Percentiles rank a stretch among this genome's conserved stretches.
Conservation (phyloP, 2,113 vertebrate species). For the Echinops telfairi region DNA sequence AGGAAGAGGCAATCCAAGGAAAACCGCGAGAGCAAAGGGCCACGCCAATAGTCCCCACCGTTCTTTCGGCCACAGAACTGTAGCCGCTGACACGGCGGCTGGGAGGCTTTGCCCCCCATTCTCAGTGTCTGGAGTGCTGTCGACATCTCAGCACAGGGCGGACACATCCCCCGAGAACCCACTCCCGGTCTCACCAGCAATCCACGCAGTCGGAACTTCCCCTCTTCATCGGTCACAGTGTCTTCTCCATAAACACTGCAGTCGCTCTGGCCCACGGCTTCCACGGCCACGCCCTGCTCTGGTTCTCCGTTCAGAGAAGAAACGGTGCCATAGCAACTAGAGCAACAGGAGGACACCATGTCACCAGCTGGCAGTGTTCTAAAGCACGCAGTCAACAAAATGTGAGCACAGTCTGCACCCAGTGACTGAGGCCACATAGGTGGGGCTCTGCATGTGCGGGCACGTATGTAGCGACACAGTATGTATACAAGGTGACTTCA, state of each 20-base stretch:
- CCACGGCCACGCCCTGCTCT: slow-evolving; percentile 95
- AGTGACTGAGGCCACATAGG: no score
- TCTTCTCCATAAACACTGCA: slow-evolving; percentile 97
- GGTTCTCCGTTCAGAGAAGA: slow-evolving; percentile 97
- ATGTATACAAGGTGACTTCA: no score
- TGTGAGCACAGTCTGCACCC: no score
- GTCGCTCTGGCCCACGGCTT: slow-evolving; percentile 94
- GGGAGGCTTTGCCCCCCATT: neutral
- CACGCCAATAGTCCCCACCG: neutral
- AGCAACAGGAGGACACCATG: rapidly evolving
- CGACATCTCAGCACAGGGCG: neutral
- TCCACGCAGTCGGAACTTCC: slow-evolving; percentile 95
- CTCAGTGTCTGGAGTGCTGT: neutral
- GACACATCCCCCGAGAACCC: neutral
- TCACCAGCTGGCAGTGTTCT: neutral
- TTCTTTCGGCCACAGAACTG: neutral
- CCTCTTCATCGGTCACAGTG: slow-evolving; percentile 96
- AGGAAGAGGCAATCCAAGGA: neutral
- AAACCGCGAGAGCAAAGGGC: neutral
- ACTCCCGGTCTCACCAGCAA: slow-evolving; percentile 90
- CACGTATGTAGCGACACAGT: no score
- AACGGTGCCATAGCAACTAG: slow-evolving; percentile 95
- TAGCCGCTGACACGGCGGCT: neutral
- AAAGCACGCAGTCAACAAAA: neutral
- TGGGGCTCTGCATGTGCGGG: no score